A percentile compares a stretch with the other conserved stretches of the same genome.
phyloP scores from a whole-genome alignment of 2,888 invertebrate genomes.

The Unio pictorum region DNA sequence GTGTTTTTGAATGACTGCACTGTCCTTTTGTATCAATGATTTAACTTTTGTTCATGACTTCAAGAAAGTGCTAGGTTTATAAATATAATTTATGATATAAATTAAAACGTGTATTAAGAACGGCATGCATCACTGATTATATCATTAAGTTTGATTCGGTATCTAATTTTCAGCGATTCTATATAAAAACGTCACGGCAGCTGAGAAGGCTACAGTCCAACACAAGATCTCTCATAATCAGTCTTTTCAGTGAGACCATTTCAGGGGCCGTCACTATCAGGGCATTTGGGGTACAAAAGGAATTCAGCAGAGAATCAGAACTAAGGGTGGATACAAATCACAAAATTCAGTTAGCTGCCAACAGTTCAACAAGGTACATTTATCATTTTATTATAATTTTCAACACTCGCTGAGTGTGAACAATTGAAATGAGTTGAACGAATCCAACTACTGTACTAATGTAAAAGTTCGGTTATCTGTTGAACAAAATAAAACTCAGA shows the following conservation, averaged over 20 bases:
- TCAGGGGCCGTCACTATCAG: conserved; percentile 73
- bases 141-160: neutral
- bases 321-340: conserved; percentile 73
- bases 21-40: too few relatives aligned
- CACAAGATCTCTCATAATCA: conserved; percentile 64
- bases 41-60: too few relatives aligned
- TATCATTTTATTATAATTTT: neutral
- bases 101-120: too few relatives aligned
- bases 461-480: too few relatives aligned
- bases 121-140: too few relatives aligned
- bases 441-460: too few relatives aligned
- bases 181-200: conserved; percentile 72
- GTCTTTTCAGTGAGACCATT: conserved; percentile 66
- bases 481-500: too few relatives aligned
- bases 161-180: conserved; percentile 55
- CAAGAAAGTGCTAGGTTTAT: too few relatives aligned
- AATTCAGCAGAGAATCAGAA: conserved; percentile 51
- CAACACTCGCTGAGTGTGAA: too few relatives aligned
- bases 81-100: too few relatives aligned
- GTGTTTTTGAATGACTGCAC: too few relatives aligned
- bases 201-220: conserved; percentile 66
- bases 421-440: too few relatives aligned
- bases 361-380: conserved; percentile 59
- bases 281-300: conserved; percentile 51
- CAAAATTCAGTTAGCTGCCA: conserved; percentile 76